A percentile compares a stretch with the other conserved stretches of the same genome.
Conservation (phyloP, 2,797 vertebrate genomes). For the Yasuhikotakia modesta region DNA sequence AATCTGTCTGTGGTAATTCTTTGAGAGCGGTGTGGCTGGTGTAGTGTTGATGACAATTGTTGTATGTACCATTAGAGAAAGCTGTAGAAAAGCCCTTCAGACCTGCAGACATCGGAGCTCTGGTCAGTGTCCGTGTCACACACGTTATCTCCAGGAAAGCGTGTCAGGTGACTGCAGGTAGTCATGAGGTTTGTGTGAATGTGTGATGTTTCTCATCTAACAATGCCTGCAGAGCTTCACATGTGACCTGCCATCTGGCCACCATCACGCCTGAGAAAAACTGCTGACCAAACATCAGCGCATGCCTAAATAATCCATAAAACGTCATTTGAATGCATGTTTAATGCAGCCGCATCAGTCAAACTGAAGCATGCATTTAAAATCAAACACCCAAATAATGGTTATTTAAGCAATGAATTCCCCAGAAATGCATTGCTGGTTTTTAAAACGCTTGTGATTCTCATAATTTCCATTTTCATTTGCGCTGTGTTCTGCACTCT, state of each 20-base stretch:
- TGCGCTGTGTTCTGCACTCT: not conserved
- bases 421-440: too few relatives aligned
- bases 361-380: not conserved
- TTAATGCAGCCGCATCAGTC: too few relatives aligned
- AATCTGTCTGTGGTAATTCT: not conserved
- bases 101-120: not conserved
- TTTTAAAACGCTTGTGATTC: too few relatives aligned
- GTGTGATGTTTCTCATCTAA: conserved; percentile 31
- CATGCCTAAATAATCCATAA: not conserved
- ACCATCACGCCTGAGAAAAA: conserved; percentile 20
- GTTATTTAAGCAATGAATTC: too few relatives aligned
- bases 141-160: conserved; percentile 50
- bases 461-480: not conserved
- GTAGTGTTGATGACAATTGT: not conserved
- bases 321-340: too few relatives aligned
- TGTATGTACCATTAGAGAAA: not conserved
- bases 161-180: conserved; percentile 36
- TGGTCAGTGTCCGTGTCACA: conserved; percentile 9
- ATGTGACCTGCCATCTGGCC: conserved; percentile 49
- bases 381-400: not conserved
- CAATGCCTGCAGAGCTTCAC: conserved; percentile 16
- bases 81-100: not conserved
- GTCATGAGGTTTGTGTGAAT: conserved; percentile 33
- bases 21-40: not conserved
- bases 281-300: not conserved